Conservation (phyloP, 2,113 vertebrate species). For the Tragelaphus imberbis region DNA sequence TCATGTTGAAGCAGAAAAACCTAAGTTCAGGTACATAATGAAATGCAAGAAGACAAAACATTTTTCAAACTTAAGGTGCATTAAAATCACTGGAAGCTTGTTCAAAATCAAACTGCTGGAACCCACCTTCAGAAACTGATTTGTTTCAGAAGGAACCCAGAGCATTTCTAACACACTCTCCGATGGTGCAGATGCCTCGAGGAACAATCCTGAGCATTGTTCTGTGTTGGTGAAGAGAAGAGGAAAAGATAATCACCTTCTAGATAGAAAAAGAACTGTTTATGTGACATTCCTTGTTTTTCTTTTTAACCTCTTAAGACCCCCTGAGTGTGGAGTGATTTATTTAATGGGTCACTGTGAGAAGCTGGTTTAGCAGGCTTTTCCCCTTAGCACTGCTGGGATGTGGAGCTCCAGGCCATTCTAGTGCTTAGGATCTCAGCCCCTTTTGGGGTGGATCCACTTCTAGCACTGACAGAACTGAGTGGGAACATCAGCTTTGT, state of each 20-base stretch:
- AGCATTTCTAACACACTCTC: not conserved
- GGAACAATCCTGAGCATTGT: not conserved
- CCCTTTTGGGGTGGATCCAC: not conserved
- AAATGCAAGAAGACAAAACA: not conserved
- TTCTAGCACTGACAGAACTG: not conserved
- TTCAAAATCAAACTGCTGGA: not conserved
- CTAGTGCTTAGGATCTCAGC: not conserved
- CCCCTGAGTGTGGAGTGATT: no score
- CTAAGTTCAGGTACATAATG: not conserved
- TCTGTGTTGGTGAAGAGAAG: not conserved
- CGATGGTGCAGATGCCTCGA: accelerated
- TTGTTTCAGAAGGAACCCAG: not conserved
- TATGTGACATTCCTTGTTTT: not conserved
- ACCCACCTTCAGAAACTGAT: not conserved
- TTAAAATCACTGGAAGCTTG: not conserved
- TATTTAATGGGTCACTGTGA: no score
- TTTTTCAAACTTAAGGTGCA: not conserved
- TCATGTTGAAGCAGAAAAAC: not conserved
- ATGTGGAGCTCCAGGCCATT: not conserved
- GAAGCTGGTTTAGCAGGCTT: not conserved
- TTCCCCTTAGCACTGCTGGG: not conserved
- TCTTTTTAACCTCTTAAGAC: not conserved
- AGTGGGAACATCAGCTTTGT: not conserved
- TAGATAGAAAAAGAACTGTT: not conserved
- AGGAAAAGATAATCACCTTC: not conserved